Evolutionary conservation across 2,113 vertebrate species (phyloP), one percentile per base, ranked within the genome.

Genomic region (Burhinus bistriatus): DNA sequence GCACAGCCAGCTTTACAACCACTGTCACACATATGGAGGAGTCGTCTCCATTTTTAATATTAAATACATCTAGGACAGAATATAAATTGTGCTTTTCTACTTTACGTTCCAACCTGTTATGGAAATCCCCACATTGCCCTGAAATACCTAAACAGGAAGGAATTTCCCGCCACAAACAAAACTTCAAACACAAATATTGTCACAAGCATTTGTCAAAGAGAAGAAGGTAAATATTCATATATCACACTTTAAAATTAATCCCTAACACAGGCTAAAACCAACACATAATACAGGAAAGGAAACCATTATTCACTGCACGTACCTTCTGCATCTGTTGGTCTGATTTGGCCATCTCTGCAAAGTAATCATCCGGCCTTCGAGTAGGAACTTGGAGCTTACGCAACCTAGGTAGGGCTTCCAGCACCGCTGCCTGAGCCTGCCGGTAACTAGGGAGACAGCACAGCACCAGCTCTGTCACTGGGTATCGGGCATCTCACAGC

Each of bases 281-380:
- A 68, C 16, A 54, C 10, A 6, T 15, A n/a, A 44, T 40, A 86
- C 45, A n/a, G 36, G 23, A n/a, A 79, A 82, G 45, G 4, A 71
- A 77, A 9, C 17, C 27, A 12, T 57, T 44, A 69, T 22, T 47
- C 23, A 30, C 11, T 16, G 34, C 79, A 94, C 68, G 5, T 96
- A 99, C 99, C 99, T 99, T 99, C 93, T 99, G 99, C 99, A 99
- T 99, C 58, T 99, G 99, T 72, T 99, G 99, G 96, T 99, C 99
- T 19, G 99, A 98, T 89, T 99, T 99, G 83, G 99, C 99, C 99
- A 99, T 99, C 98, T 99, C 99, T 87, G 99, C 99, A 93, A 99
- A 99, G 97, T 99, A 99, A 96, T 99, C 99, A 1, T 98, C 99
- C 0, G 99, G 99, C 73, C 99, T 97, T 96, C 98, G 99, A 6